Evolutionary conservation across 1,140 invertebrate genomes (phyloP).

Genomic region (Chironomus tepperi): DNA sequence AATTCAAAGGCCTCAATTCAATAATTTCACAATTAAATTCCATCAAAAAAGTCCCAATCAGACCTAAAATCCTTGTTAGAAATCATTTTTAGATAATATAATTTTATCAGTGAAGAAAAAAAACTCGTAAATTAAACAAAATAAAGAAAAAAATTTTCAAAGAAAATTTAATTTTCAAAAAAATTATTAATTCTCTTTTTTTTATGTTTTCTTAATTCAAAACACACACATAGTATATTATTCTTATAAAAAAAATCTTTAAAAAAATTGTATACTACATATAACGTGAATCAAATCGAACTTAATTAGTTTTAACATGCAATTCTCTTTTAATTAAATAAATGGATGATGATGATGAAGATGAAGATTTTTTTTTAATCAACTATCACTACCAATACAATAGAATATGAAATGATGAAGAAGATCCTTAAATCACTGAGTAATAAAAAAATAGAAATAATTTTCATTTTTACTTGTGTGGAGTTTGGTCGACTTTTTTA

Average conservation of each 20-base stretch:
- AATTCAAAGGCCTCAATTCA: too few species aligned
- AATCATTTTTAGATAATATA: too few species aligned
- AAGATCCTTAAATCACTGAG: background rate
- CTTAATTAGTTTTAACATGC: constrained; percentile 24
- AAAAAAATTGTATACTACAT: constrained; percentile 21
- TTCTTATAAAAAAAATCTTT: background rate
- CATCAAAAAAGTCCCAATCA: too few species aligned
- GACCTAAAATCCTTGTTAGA: too few species aligned
- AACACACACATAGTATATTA: background rate
- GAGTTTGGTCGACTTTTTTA: too few species aligned
- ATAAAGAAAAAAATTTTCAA: background rate
- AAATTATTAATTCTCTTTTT: constrained; percentile 6
- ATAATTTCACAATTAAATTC: too few species aligned
- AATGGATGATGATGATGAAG: background rate
- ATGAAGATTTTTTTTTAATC: background rate
- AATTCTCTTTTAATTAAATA: constrained; percentile 20
- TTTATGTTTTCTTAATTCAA: background rate
- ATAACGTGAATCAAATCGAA: constrained; percentile 16
- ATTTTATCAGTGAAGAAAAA: too few species aligned
- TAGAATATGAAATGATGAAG: background rate
- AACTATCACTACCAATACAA: background rate
- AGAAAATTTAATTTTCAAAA: background rate
- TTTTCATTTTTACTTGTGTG: too few species aligned
- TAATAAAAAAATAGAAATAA: background rate
- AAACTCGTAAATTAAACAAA: background rate